Conservation (phyloP, 2,888 invertebrate species). For the Pollenia griseotomentosa region DNA sequence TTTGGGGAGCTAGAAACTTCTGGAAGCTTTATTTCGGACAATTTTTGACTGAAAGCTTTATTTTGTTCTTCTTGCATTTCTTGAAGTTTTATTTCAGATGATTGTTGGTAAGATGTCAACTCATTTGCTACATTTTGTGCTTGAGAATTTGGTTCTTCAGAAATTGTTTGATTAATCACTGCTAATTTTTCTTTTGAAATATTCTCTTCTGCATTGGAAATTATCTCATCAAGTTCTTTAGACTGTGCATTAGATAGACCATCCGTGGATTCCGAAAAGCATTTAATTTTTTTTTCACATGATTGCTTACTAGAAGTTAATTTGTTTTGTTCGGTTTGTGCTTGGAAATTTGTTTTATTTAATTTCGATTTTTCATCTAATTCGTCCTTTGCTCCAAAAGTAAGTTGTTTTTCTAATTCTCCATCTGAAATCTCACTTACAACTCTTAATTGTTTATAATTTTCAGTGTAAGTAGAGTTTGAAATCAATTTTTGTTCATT, state of each 20-base stretch:
- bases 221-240: neutral
- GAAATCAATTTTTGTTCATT: neutral
- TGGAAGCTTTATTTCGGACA: no score
- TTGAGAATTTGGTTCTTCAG: neutral
- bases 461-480: neutral
- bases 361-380: no score
- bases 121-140: no score
- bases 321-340: neutral
- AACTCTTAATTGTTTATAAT: neutral
- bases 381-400: no score
- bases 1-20: no score
- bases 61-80: no score
- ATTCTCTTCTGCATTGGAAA: neutral
- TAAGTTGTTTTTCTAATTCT: neutral
- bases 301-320: neutral
- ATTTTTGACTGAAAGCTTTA: no score
- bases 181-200: neutral
- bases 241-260: neutral
- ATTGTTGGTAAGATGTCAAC: no score
- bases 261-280: no score
- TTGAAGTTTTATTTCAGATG: no score
- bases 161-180: neutral
- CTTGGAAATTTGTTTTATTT: neutral
- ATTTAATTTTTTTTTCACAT: no score
- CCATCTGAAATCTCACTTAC: neutral